Base-by-base conservation (phyloP, 2,888 invertebrate species). In the Pimpla rufipes region DNA sequence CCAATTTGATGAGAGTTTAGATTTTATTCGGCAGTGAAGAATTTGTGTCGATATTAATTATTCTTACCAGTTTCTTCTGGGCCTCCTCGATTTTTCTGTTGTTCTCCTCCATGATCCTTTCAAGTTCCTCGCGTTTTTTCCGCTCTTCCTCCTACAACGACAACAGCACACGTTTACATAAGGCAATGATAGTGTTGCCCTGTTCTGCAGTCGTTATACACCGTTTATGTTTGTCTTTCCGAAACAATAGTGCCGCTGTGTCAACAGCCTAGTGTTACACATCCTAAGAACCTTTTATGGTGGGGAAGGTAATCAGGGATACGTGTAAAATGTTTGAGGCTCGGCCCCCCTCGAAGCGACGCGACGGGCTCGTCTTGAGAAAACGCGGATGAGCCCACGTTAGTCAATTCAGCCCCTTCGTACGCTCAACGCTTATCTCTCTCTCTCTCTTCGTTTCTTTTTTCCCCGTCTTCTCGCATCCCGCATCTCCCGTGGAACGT, bases 51-150 rank as follows among this genome's bases (percentile, higher is more conserved):
- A n/a, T n/a, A n/a, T n/a, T n/a, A n/a, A n/a, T n/a, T n/a, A n/a
- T n/a, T 94, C 95, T 95, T 93, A 99, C 99, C 96, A 99, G 95
- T 96, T 98, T 98, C 92, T 97, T 96, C 95, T 98, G 98, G 88
- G 98, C 98, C 94, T 99, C 98, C 94, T 99, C 98, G 88, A 99
- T 98, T 95, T 98, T 99, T 94, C 96, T 96, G 95, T 98, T 98
- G 95, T 99, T 99, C 95, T 99, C 99, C 91, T 98, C 98, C 96
- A 99, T 96, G 94, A 99, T 99, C 94, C 96, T 96, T 95, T 99
- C 98, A 93, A 99, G 95, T 94, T 98, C 98, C 95, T 98, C 97
- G 91, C 98, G 96, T 95, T 99, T 98, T 95, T 97, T 96, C 94
- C 96, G 96, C 95, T 99, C 99, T 96, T 98, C 98, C 95, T 98